Evolutionary conservation across 2,888 invertebrate genomes (phyloP), one percentile per base, ranked within the genome.

Genomic region (Drosophila subquinaria): DNA sequence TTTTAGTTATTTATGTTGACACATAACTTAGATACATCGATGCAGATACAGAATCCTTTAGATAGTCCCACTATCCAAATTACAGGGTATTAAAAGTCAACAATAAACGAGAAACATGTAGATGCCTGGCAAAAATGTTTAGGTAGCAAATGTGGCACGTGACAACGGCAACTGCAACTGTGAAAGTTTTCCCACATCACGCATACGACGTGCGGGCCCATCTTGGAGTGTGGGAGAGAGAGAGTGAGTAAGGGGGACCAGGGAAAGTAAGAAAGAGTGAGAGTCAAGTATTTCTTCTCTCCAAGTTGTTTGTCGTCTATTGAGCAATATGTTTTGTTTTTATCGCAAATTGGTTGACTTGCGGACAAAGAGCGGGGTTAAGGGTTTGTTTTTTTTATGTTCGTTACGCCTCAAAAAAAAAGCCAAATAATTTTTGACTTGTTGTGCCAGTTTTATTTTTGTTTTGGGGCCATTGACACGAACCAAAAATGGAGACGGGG

Each of bases 261-360:
- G 15, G 23, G 13, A 11, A 10, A 35, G 15, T n/a, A n/a, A 17
- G 27, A 6, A 6, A 5, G 8, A 27, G n/a, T n/a, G 27, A 5
- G 36, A 33, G 65, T 55, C 30, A 56, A 52, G 45, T 52, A 56
- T 56, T 62, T 45, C 60, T 56, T 27, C 45, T 27, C 47, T 15
- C 20, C n/a, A 15, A 51, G 36, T 51, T 69, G 65, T 69, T 69
- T 73, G 77, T 79, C 74, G 69, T 77, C 73, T 77, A 81, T 85
- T 73, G 79, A 72, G 83, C 83, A 80, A 85, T 85, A 78, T 83
- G 83, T 83, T 85, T 83, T 85, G 77, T 81, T 83, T 83, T 84
- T 85, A 84, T 85, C 85, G 73, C 83, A 85, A 81, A 84, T 84
- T 84, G 85, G 80, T 85, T 75, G 81, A 78, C 73, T 81, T 69